These are phyloP conservation scores for Apodemia zela DNA, from an alignment of 2,888 invertebrate species.

Conservation along the genomic window DNA sequence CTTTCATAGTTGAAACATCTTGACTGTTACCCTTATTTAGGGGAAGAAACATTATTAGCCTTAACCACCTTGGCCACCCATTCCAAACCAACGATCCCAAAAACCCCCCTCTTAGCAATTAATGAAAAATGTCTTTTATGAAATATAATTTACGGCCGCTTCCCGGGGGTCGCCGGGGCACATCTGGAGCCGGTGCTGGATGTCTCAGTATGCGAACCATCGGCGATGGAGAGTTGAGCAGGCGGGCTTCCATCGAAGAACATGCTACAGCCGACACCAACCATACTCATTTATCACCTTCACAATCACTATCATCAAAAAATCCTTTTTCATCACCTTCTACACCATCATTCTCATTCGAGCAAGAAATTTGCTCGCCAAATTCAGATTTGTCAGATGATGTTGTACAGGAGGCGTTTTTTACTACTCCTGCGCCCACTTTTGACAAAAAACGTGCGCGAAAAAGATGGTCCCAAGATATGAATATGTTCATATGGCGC, in stretches of 20 bases:
- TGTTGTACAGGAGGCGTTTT: conserved; percentile 24
- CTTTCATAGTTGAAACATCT: too few relatives aligned
- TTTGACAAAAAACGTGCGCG: conserved; percentile 21
- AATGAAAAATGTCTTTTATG: too few relatives aligned
- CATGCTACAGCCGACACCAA: conserved; percentile 24
- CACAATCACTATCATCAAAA: too few relatives aligned
- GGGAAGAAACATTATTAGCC: too few relatives aligned
- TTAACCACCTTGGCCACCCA: too few relatives aligned
- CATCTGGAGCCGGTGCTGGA: conserved; percentile 29
- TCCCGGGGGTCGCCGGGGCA: conserved; percentile 19
- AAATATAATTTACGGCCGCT: conserved; percentile 21
- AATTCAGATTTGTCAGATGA: conserved; percentile 4
- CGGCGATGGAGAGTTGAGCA: conserved; percentile 28
- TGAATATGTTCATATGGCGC: conserved; percentile 28
- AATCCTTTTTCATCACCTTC: too few relatives aligned
- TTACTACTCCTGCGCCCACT: conserved; percentile 25
- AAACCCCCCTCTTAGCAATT: too few relatives aligned
- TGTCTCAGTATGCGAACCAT: conserved; percentile 28
- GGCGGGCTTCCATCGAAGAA: conserved; percentile 28
- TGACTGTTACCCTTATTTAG: too few relatives aligned
- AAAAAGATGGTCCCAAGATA: conserved; percentile 27
- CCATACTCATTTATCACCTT: too few relatives aligned
- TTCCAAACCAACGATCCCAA: too few relatives aligned
- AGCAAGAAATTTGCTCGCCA: not conserved
- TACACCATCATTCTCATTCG: too few relatives aligned